Evolutionary conservation across 2,113 vertebrate genomes (phyloP).

Genomic region (Murina feae): DNA sequence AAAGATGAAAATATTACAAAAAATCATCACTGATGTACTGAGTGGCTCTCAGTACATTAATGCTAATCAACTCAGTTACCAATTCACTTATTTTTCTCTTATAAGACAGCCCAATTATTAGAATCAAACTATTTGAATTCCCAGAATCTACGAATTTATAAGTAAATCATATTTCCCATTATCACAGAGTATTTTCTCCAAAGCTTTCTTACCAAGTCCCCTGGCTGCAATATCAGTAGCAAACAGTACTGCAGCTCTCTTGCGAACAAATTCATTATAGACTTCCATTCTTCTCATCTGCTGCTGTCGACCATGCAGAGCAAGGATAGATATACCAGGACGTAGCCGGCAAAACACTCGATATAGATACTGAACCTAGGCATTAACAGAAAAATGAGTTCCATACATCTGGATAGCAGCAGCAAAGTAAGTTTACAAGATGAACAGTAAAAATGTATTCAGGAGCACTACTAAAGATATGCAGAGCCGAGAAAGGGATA

Average conservation of each 20-base stretch:
- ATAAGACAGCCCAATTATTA: background rate
- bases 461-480: background rate
- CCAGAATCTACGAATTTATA: background rate
- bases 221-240: slow-evolving; percentile 97
- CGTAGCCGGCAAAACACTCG: slow-evolving; percentile 91
- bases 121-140: background rate
- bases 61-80: background rate
- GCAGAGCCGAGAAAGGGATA: background rate
- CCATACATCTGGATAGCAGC: background rate
- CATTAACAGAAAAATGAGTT: background rate
- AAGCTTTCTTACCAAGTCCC: slow-evolving; percentile 85
- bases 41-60: no score
- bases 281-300: slow-evolving; percentile 98
- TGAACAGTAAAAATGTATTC: background rate
- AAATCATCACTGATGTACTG: background rate
- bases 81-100: background rate
- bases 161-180: background rate
- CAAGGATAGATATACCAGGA: slow-evolving; percentile 91
- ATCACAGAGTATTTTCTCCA: background rate
- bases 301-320: slow-evolving; percentile 94
- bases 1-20: background rate
- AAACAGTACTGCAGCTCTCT: slow-evolving; percentile 91
- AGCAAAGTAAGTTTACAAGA: background rate
- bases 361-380: slow-evolving; percentile 93
- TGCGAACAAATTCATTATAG: slow-evolving; percentile 93